These are phyloP conservation scores for Himalopsyche kuldschensis DNA, from an alignment of 2,888 invertebrate species.

Conservation along the genomic window DNA sequence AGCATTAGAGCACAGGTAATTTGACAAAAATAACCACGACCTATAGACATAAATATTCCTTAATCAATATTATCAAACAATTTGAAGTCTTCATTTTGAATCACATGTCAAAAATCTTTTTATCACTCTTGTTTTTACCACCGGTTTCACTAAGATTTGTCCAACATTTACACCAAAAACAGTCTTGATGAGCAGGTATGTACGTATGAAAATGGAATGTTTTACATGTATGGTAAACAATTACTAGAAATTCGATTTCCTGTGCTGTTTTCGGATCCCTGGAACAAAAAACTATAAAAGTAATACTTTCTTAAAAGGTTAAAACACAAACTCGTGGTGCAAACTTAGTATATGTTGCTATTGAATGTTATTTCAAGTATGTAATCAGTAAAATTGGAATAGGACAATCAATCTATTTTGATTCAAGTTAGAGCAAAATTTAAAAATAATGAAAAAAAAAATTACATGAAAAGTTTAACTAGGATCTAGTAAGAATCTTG, in stretches of 20 bases:
- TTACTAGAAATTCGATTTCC: slow-evolving; percentile 43
- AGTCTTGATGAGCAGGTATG: too few species aligned
- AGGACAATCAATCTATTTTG: too few species aligned
- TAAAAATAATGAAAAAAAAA: too few species aligned
- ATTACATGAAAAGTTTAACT: too few species aligned
- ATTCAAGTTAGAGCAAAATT: too few species aligned
- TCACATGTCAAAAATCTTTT: slow-evolving; percentile 1
- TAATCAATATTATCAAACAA: slow-evolving; percentile 42
- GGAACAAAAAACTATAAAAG: slow-evolving; percentile 7
- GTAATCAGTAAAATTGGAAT: too few species aligned
- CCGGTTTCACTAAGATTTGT: neutral
- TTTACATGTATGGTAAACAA: slow-evolving; percentile 24
- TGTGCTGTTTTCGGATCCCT: slow-evolving; percentile 52
- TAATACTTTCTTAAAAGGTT: neutral
- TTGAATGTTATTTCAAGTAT: too few species aligned
- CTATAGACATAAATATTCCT: neutral
- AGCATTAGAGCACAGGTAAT: neutral
- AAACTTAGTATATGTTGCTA: too few species aligned
- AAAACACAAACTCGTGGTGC: neutral
- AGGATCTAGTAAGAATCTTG: too few species aligned
- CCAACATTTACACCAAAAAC: too few species aligned
- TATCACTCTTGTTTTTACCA: slow-evolving; percentile 15
- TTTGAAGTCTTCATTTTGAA: slow-evolving; percentile 44
- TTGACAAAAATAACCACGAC: neutral
- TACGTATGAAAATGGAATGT: neutral